Evolutionary conservation across 1,140 invertebrate species (phyloP).

Genomic region (Pseudomyrmex gracilis): DNA sequence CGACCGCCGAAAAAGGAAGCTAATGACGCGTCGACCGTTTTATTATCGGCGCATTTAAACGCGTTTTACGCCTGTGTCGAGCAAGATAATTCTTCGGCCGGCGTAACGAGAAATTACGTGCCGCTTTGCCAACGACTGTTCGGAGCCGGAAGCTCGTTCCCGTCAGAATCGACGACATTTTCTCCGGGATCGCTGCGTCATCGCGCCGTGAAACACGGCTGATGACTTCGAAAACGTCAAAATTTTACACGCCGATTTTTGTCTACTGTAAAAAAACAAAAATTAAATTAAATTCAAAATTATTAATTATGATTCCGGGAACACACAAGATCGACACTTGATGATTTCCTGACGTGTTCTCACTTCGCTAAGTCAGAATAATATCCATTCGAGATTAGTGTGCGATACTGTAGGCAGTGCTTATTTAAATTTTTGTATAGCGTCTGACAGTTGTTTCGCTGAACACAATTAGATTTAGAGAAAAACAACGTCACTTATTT

Average conservation of each 20-base stretch:
- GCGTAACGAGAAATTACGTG: conserved; percentile 24
- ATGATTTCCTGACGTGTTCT: neutral
- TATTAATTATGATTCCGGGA: conserved; percentile 38
- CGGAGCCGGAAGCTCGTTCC: conserved; percentile 50
- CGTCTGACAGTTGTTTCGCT: neutral
- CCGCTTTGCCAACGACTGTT: neutral
- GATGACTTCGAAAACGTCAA: conserved; percentile 54
- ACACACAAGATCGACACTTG: neutral
- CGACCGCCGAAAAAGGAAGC: neutral
- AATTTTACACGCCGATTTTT: conserved; percentile 33
- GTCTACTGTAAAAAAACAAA: neutral
- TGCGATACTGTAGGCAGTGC: neutral
- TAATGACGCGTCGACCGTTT: conserved; percentile 16
- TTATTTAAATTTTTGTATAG: neutral
- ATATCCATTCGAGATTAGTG: neutral
- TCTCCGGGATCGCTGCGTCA: neutral
- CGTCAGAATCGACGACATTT: conserved; percentile 40
- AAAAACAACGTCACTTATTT: neutral
- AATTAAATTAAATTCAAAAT: conserved; percentile 44
- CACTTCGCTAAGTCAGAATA: neutral
- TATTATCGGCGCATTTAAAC: conserved; percentile 10
- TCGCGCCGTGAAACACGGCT: conserved; percentile 55
- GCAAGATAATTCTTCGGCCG: conserved; percentile 6
- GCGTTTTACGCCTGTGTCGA: conserved; percentile 2
- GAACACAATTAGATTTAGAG: neutral